Evolutionary conservation across 92 coral and sea anemone species (phyloP).

Genomic region (Epizoanthus stellaris): DNA sequence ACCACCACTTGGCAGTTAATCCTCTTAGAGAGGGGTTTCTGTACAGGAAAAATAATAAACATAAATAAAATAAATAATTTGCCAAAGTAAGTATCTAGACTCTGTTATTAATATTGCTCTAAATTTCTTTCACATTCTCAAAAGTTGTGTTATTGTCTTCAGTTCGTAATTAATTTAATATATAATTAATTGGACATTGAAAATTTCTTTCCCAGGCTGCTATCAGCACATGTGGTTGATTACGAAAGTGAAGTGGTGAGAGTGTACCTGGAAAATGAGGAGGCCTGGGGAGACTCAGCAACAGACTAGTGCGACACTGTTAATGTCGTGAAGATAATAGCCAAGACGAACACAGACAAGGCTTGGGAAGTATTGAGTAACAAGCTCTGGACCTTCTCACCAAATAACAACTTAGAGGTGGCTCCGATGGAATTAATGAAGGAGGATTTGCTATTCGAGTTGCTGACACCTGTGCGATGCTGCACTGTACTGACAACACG

Average conservation of each 20-base stretch:
- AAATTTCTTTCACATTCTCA: too few species aligned
- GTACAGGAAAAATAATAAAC: too few species aligned
- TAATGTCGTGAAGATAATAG: constrained; percentile 23
- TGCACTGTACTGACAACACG: constrained; percentile 23
- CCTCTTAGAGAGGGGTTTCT: too few species aligned
- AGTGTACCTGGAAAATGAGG: constrained; percentile 39
- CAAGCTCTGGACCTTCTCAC: constrained; percentile 30
- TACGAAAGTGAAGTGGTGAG: constrained; percentile 30
- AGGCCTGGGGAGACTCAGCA: constrained; percentile 14
- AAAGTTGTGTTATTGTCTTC: too few species aligned
- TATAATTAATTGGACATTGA: too few species aligned
- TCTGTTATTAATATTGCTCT: too few species aligned
- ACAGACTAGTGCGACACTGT: constrained; percentile 24
- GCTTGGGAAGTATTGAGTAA: constrained; percentile 39
- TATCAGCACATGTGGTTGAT: constrained; percentile 2
- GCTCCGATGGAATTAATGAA: constrained; percentile 38
- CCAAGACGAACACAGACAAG: constrained; percentile 7
- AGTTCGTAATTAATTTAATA: too few species aligned
- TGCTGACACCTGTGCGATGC: constrained; percentile 35
- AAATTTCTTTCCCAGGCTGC: neutral
- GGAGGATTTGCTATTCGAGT: constrained; percentile 25
- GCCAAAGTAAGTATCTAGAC: too few species aligned
- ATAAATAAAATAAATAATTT: too few species aligned
- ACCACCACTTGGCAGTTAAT: too few species aligned
- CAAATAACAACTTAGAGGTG: constrained; percentile 14